Conservation (phyloP, 2,888 invertebrate species). For the Gibbula magus region DNA sequence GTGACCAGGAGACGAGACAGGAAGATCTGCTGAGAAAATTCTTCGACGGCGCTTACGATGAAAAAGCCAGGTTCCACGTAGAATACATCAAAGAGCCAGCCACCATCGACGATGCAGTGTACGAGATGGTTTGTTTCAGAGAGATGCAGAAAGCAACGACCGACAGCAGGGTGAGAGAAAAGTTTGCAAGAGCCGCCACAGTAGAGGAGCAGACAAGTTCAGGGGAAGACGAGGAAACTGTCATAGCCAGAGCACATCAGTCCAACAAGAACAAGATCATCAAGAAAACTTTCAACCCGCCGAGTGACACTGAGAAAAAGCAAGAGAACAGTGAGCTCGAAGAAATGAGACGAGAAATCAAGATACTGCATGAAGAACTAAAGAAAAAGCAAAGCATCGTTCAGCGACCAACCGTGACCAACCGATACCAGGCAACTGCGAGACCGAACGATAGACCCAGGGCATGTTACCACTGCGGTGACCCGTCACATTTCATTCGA, state of each 20-base stretch:
- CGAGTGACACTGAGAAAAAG: not conserved
- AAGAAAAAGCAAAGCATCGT: not conserved
- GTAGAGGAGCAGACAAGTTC: not conserved
- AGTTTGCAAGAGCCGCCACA: not conserved
- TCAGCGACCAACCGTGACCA: not conserved
- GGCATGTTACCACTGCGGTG: slow-evolving; percentile 28
- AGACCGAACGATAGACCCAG: not conserved
- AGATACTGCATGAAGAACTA: not conserved
- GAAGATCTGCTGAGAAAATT: slow-evolving; percentile 39
- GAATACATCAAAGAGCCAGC: too few relatives aligned
- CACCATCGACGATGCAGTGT: slow-evolving; percentile 31
- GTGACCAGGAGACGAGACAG: slow-evolving; percentile 29
- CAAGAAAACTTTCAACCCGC: not conserved
- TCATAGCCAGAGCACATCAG: too few relatives aligned
- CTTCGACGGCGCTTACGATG: slow-evolving; percentile 33
- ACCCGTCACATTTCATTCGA: slow-evolving; percentile 24
- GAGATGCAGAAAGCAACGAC: slow-evolving; percentile 18
- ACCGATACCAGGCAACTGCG: not conserved
- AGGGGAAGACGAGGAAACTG: not conserved
- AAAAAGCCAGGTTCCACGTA: slow-evolving; percentile 35
- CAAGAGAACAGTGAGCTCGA: not conserved
- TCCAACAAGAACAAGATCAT: not conserved
- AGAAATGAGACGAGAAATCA: not conserved
- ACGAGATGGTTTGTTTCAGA: slow-evolving; percentile 25
- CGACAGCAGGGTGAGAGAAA: not conserved